These are phyloP conservation scores for Zaprionus vittiger DNA, from an alignment of 1,140 invertebrate genomes.

Conservation along the genomic window DNA sequence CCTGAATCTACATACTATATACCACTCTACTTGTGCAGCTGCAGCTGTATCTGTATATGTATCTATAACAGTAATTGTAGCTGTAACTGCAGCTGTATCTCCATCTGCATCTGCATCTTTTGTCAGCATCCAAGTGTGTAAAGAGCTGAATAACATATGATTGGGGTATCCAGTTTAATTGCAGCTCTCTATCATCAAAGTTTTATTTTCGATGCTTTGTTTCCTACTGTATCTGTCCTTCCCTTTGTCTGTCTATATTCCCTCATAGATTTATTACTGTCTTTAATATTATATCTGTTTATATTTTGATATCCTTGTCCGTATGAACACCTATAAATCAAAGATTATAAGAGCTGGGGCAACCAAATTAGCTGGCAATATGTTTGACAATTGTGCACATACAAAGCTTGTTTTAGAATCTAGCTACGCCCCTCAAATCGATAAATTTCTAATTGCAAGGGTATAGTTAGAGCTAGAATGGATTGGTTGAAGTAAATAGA, in stretches of 20 bases:
- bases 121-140: too few species aligned
- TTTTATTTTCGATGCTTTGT: too few species aligned
- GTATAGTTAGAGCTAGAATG: too few species aligned
- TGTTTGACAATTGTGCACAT: not conserved
- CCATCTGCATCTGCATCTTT: not conserved
- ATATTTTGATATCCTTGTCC: not conserved
- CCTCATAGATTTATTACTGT: not conserved
- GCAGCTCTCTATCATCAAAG: too few species aligned
- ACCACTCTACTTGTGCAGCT: slow-evolving; percentile 2
- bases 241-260: too few species aligned
- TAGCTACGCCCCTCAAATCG: not conserved
- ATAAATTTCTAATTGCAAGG: too few species aligned
- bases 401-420: not conserved
- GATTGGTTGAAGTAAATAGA: too few species aligned
- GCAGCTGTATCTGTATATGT: slow-evolving; percentile 1
- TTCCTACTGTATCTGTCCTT: not conserved
- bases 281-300: not conserved
- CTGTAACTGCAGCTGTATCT: not conserved
- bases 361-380: not conserved
- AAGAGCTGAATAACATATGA: not conserved
- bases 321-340: not conserved
- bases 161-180: not conserved
- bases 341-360: not conserved
- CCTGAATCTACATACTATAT: slow-evolving; percentile 10
- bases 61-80: not conserved